Evolutionary conservation across 2,113 vertebrate species (phyloP).

Genomic region (Genyomyrus donnyi): DNA sequence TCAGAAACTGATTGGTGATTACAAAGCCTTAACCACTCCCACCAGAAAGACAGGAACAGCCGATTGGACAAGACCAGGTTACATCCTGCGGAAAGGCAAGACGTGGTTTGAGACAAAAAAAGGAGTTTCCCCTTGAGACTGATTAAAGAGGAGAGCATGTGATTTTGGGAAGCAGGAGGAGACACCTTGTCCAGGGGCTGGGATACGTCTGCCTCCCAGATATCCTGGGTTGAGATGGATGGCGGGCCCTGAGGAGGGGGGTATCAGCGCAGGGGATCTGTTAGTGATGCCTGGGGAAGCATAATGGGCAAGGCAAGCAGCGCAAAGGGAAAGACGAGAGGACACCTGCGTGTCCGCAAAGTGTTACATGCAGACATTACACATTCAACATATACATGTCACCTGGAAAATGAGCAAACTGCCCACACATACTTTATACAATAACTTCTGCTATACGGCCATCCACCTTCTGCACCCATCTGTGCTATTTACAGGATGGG

Average conservation of each 20-base stretch:
- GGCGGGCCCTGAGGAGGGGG: constrained; percentile 58
- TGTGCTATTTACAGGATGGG: not conserved
- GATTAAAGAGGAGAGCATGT: constrained; percentile 7
- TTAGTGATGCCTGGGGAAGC: not conserved
- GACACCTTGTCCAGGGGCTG: constrained; percentile 63
- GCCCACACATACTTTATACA: not conserved
- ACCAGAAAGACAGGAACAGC: not conserved
- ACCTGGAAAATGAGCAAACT: not conserved
- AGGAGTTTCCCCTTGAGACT: not conserved
- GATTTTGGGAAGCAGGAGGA: constrained; percentile 13
- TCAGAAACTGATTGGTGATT: not conserved
- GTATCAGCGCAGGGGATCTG: not conserved
- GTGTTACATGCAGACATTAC: not conserved
- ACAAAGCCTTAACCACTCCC: not conserved
- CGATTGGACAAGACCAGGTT: not conserved
- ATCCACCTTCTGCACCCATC: not conserved
- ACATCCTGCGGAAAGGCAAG: not conserved
- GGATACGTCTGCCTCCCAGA: constrained; percentile 57
- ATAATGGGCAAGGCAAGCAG: not conserved
- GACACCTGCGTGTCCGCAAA: not conserved
- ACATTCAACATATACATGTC: not conserved
- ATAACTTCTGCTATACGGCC: not conserved
- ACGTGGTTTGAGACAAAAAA: not conserved
- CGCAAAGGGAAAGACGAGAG: not conserved
- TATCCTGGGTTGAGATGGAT: constrained; percentile 54